Evolutionary conservation across 2,113 vertebrate genomes (phyloP).

Genomic region (Cyprinodon brontotheroides): DNA sequence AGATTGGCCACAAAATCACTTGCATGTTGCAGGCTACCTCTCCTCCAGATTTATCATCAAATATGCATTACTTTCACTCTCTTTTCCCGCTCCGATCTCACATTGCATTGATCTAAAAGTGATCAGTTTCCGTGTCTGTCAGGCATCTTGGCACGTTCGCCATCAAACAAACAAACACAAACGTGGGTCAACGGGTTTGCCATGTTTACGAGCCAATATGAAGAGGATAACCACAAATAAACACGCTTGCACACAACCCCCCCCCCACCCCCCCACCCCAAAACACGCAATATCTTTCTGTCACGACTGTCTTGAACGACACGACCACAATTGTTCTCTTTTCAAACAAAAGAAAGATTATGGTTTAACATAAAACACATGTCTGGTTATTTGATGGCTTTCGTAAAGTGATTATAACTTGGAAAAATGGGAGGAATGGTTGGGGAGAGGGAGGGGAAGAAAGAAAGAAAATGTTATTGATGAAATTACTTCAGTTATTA

Average conservation of each 20-base stretch:
- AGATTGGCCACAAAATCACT: constrained; percentile 5
- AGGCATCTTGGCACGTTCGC: constrained; percentile 44
- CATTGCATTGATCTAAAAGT: constrained; percentile 64
- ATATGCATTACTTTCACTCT: constrained; percentile 18
- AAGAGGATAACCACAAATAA: constrained; percentile 71
- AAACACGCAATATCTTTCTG: constrained; percentile 46
- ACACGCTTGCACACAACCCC: constrained; percentile 26
- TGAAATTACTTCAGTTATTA: constrained; percentile 47
- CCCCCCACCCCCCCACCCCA: not conserved
- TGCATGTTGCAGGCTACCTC: constrained; percentile 23
- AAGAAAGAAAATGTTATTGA: constrained; percentile 39
- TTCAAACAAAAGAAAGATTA: constrained; percentile 75
- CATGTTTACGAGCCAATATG: constrained; percentile 63
- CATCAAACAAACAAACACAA: constrained; percentile 27
- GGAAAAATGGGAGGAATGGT: constrained; percentile 1
- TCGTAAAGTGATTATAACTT: constrained; percentile 62
- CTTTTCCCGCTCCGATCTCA: not conserved
- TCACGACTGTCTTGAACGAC: constrained; percentile 67
- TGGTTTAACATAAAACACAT: constrained; percentile 74
- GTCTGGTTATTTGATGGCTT: constrained; percentile 68
- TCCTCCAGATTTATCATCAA: constrained; percentile 27
- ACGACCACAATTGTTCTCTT: constrained; percentile 75
- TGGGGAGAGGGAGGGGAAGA: constrained; percentile 14
- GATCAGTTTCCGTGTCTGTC: constrained; percentile 57
- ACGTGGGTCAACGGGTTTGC: constrained; percentile 61